These are phyloP conservation scores for Procambarus virginalis DNA, from an alignment of 1,140 invertebrate genomes.

Conservation along the genomic window DNA sequence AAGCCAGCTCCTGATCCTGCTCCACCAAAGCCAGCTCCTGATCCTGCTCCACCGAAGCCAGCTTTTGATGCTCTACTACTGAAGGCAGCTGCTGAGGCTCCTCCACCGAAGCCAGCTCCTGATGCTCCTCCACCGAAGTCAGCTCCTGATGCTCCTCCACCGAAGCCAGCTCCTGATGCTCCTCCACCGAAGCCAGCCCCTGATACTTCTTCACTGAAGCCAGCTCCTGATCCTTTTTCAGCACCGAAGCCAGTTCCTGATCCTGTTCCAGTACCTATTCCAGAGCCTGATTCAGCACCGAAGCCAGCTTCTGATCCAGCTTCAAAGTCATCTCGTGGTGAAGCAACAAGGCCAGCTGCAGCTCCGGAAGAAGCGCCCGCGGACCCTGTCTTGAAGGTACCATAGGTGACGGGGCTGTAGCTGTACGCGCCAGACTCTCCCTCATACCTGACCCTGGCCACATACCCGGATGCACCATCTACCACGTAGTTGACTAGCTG, in stretches of 20 bases:
- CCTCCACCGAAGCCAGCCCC: background rate
- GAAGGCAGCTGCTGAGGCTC: too few species aligned
- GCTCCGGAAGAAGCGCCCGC: background rate
- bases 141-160: background rate
- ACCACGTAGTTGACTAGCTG: slow-evolving; percentile 69
- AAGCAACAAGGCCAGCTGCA: background rate
- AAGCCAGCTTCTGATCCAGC: background rate
- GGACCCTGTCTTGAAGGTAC: background rate
- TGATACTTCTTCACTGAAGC: background rate
- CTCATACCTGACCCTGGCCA: slow-evolving; percentile 68
- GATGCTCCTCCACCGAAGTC: background rate
- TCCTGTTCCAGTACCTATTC: background rate
- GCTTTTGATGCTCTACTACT: too few species aligned
- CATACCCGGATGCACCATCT: slow-evolving; percentile 62
- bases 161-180: background rate
- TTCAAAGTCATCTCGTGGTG: background rate
- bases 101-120: background rate
- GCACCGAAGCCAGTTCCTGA: background rate
- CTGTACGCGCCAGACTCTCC: slow-evolving; percentile 38
- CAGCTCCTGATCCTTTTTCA: background rate
- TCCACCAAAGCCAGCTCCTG: background rate
- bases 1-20: background rate
- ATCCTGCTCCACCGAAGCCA: too few species aligned
- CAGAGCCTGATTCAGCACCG: background rate
- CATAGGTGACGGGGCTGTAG: background rate